Evolutionary conservation across 2,888 invertebrate genomes (phyloP), one percentile per base, ranked within the genome.

Genomic region (Rotaria socialis): DNA sequence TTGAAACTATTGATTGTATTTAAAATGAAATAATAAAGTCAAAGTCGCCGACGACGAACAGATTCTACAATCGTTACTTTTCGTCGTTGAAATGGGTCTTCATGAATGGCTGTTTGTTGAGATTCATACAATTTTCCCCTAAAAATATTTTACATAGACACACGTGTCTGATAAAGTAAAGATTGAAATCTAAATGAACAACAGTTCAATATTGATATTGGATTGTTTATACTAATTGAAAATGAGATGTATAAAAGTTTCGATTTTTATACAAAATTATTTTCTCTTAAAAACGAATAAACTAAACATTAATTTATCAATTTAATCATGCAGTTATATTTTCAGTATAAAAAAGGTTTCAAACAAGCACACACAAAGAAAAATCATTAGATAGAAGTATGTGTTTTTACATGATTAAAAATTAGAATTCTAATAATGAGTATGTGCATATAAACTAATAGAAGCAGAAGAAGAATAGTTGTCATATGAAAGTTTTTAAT

Each of bases 31-130:
- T 35, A 35, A n/a, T 19, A 67, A 35, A 14, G 35, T 67, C 19
- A 67, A 41, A 80, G 2, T 80, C 80, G 80, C 47, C 47, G 80
- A 24, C 19, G 75, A 22, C 75, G 75, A 75, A 75, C 16, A 43
- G 22, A 43, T 75, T 80, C 80, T 43, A 14, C n/a, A 11, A 80
- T 6, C 6, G 43, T 80, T 19, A 47, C 80, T 80, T 24, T 47
- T n/a, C 80, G 43, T 10, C 35, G 80, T 80, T 80, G 80, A 80
- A 41, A 80, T 24, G 80, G 24, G 47, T 80, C 80, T n/a, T 80
- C 47, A 14, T 47, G 4, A 4, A 47, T 47, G 3, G 80, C 1
- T 14, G 8, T 8, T 80, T 47, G 22, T 47, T 80, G 19, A 4
- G 24, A n/a, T 80, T 47, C 19, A 80, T 5, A 47, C 2, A 47